Percentiles rank a stretch among this genome's conserved stretches.
Evolutionary conservation across 2,113 vertebrate genomes (phyloP).

Genomic region (Trematomus loennbergii): DNA sequence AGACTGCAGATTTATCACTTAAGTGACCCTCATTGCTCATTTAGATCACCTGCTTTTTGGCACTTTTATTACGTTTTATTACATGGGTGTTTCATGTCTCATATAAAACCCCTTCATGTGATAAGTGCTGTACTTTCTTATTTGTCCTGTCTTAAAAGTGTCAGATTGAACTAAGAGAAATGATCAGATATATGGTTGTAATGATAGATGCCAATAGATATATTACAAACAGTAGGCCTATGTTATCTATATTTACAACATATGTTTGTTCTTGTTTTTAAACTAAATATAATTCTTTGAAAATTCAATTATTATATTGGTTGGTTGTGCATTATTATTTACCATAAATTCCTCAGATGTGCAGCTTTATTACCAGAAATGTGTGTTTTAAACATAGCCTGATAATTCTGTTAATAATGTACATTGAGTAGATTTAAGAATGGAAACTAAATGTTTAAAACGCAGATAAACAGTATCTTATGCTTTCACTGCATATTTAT

Average conservation of each 20-base stretch:
- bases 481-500: constrained; percentile 70
- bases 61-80: not conserved
- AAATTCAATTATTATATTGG: no score
- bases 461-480: not conserved
- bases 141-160: not conserved
- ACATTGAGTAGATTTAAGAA: no score
- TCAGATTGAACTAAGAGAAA: not conserved
- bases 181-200: no score
- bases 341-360: no score
- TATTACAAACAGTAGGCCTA: no score
- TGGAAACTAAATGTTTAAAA: not conserved
- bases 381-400: no score
- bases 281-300: no score
- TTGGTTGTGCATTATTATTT: no score
- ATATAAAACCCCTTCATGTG: not conserved
- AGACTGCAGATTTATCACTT: not conserved
- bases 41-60: not conserved
- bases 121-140: no score
- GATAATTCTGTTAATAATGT: no score
- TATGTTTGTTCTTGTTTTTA: not conserved
- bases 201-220: no score
- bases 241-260: not conserved
- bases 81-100: not conserved
- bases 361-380: no score
- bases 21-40: not conserved